phyloP scores from a whole-genome alignment of 2,888 invertebrate genomes.

The Epinotia brunnichana region DNA sequence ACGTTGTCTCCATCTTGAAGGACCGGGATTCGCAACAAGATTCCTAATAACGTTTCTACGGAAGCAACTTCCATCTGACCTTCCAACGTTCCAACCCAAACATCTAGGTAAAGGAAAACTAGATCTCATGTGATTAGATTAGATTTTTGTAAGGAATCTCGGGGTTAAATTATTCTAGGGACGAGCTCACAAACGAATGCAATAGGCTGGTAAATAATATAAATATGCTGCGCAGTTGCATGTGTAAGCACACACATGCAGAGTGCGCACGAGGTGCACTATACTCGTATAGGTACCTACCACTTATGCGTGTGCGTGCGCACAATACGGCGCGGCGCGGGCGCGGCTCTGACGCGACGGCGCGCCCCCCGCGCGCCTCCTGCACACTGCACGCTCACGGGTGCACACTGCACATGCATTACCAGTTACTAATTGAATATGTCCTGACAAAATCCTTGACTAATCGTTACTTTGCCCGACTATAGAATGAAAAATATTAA shows the following conservation, averaged over 20 bases:
- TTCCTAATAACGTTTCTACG: too few relatives aligned
- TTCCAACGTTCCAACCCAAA: too few relatives aligned
- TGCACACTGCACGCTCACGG: constrained; percentile 2
- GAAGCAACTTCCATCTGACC: too few relatives aligned
- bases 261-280: constrained; percentile 1
- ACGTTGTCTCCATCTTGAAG: too few relatives aligned
- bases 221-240: background rate
- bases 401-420: background rate
- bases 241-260: background rate
- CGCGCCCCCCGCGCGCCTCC: constrained; percentile 27
- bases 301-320: background rate
- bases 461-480: too few relatives aligned
- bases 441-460: background rate
- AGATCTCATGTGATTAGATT: background rate
- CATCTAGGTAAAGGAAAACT: too few relatives aligned
- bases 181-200: background rate
- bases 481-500: too few relatives aligned
- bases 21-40: too few relatives aligned
- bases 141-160: background rate
- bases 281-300: background rate
- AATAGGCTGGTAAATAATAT: background rate
- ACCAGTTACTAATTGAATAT: background rate
- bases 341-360: constrained; percentile 41
- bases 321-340: constrained; percentile 14
- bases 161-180: background rate